Base-by-base conservation (phyloP, 2,888 invertebrate genomes). In the Physocephala rufipes region DNA sequence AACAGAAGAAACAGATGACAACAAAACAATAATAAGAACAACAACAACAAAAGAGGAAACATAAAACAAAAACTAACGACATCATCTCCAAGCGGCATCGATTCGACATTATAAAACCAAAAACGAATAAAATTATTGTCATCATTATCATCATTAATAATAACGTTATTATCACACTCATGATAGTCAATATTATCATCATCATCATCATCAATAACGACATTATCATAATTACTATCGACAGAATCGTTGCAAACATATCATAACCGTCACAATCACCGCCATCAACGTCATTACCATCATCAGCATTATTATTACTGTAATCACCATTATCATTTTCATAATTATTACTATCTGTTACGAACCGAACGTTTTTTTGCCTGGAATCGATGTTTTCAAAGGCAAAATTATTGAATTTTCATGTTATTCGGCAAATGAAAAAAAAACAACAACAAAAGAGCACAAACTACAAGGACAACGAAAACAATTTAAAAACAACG, bases 321-420 rank as follows among this genome's bases (percentile, higher is more conserved):
- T 55, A n/a, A 59, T 30, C 59, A 59, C 15, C 58, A 36, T 36
- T 9, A 28, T 30, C 36, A 28, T 47, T 26, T 19, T 51, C 24
- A 26, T 16, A 26, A 28, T 19, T 30, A 28, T 26, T 19, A 26
- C 21, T 13, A 15, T 55, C 30, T 55, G 53, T 55, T 21, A 30
- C 36, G 15, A 30, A 24, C 24, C 51, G 55, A 66, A 66, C 66
- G 55, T 53, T 65, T 24, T 36, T 4, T 9, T 36, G 36, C 36
- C 9, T 36, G 5, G 9, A 4, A 36, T 36, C 4, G 36, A 49
- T 64, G 64, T 19, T 59, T 43, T 47, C 49, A 49, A 28, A 59
- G 59, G 19, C n/a, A 67, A 67, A 67, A 67, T 67, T 16, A 67
- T 67, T 67, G 67, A 59, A 47, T 49, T 67, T 61, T 47, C 59